Conservation (phyloP, 1,140 invertebrate species). For the Drosophila miranda region DNA sequence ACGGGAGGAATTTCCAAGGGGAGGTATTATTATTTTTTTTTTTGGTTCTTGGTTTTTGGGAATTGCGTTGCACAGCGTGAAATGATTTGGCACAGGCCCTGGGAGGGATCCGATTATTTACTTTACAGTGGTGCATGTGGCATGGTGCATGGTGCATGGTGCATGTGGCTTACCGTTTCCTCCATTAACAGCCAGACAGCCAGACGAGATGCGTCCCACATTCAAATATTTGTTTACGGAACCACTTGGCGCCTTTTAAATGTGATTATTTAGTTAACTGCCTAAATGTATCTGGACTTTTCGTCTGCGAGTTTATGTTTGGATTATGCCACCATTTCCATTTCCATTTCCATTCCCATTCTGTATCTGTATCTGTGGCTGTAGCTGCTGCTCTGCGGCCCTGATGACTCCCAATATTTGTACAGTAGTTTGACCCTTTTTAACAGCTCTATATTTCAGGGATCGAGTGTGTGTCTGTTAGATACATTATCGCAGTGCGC, state of each 20-base stretch:
- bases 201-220: conserved; percentile 44
- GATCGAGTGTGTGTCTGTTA: conserved; percentile 20
- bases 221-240: conserved; percentile 81
- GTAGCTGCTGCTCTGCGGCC: conserved; percentile 3
- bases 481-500: conserved; percentile 52
- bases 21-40: not conserved
- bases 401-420: conserved; percentile 74
- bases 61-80: conserved; percentile 62
- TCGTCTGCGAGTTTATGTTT: conserved; percentile 40
- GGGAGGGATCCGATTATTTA: conserved; percentile 44
- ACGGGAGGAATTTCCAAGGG: conserved; percentile 7
- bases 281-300: conserved; percentile 9
- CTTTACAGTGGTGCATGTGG: conserved; percentile 45
- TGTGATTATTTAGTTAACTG: conserved; percentile 80
- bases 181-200: conserved; percentile 35
- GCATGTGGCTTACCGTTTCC: too few species aligned
- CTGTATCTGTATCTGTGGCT: conserved; percentile 6
- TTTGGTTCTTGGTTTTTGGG: not conserved
- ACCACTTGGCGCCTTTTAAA: conserved; percentile 82
- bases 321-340: conserved; percentile 38
- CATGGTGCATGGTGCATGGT: too few species aligned
- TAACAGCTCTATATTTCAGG: conserved; percentile 67
- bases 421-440: conserved; percentile 77
- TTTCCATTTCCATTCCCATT: conserved; percentile 19
- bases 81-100: conserved; percentile 64